Percentiles rank a stretch among this genome's conserved stretches.
phyloP scores from a whole-genome alignment of 2,113 vertebrate species.

The Stictonetta naevosa region DNA sequence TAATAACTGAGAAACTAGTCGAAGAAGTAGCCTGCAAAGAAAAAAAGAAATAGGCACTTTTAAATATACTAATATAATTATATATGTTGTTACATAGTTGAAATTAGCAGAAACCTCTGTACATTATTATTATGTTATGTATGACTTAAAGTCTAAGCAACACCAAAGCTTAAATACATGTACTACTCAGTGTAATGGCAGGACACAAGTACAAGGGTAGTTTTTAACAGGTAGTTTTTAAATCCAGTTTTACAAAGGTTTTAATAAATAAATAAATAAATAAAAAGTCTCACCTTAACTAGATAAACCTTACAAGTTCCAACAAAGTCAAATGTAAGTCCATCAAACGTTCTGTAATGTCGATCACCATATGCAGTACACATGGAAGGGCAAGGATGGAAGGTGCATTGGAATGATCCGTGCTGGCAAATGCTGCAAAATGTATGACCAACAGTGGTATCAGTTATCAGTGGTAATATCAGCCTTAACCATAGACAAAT shows the following conservation, averaged over 20 bases:
- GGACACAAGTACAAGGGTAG: neutral
- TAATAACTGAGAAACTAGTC: constrained; percentile 81
- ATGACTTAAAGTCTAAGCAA: neutral
- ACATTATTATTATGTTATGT: neutral
- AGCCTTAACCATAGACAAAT: neutral
- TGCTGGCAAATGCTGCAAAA: constrained; percentile 88
- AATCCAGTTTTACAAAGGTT: neutral
- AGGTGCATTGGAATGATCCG: constrained; percentile 89
- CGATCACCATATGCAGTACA: constrained; percentile 92
- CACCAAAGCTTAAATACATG: neutral
- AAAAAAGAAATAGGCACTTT: neutral
- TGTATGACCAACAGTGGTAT: neutral
- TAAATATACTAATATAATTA: neutral
- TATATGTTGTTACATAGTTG: neutral
- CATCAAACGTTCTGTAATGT: constrained; percentile 94
- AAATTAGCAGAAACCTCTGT: neutral
- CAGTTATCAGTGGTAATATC: neutral
- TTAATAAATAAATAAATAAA: neutral
- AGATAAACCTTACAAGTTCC: constrained; percentile 91
- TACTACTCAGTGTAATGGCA: neutral
- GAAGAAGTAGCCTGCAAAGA: constrained; percentile 82
- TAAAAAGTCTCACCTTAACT: constrained; percentile 85
- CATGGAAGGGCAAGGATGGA: constrained; percentile 92
- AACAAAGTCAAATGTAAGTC: constrained; percentile 91
- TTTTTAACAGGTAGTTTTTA: neutral